phyloP scores from a whole-genome alignment of 2,113 vertebrate genomes.

The Microtus ochrogaster region DNA sequence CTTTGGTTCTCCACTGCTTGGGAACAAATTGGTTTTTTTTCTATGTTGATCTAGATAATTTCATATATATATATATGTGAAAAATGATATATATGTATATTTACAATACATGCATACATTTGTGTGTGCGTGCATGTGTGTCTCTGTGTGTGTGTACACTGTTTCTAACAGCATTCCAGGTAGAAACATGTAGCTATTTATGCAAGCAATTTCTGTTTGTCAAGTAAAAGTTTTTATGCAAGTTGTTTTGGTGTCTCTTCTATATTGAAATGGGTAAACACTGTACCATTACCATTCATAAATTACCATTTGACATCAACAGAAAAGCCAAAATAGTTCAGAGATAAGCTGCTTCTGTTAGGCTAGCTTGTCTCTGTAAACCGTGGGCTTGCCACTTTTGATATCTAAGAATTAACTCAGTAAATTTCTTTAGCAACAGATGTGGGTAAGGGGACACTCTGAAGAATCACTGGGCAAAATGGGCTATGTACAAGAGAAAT shows the following conservation, averaged over 20 bases:
- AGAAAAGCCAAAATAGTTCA: not conserved
- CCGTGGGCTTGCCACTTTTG: constrained; percentile 15
- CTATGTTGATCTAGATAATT: constrained; percentile 54
- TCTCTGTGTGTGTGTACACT: not conserved
- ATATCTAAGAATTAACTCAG: not conserved
- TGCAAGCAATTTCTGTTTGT: constrained; percentile 54
- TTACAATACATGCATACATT: too few species aligned
- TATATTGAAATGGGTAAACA: not conserved
- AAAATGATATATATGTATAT: too few species aligned
- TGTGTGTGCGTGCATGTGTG: too few species aligned
- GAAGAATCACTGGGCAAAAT: not conserved
- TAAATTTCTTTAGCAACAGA: not conserved
- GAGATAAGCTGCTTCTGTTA: constrained; percentile 64
- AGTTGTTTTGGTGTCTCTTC: not conserved
- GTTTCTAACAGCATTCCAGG: not conserved
- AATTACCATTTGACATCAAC: constrained; percentile 55
- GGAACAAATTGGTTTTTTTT: constrained; percentile 59
- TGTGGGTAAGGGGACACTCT: not conserved
- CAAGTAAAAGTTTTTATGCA: constrained; percentile 40
- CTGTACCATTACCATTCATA: constrained; percentile 30
- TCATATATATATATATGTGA: not conserved
- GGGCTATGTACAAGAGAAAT: not conserved
- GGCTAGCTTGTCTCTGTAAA: constrained; percentile 10
- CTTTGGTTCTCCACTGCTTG: constrained; percentile 59
- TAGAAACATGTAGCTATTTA: constrained; percentile 30